Percentiles rank a stretch among this genome's conserved stretches.
Evolutionary conservation across 2,797 vertebrate species (phyloP).

Genomic region (Dallia pectoralis): DNA sequence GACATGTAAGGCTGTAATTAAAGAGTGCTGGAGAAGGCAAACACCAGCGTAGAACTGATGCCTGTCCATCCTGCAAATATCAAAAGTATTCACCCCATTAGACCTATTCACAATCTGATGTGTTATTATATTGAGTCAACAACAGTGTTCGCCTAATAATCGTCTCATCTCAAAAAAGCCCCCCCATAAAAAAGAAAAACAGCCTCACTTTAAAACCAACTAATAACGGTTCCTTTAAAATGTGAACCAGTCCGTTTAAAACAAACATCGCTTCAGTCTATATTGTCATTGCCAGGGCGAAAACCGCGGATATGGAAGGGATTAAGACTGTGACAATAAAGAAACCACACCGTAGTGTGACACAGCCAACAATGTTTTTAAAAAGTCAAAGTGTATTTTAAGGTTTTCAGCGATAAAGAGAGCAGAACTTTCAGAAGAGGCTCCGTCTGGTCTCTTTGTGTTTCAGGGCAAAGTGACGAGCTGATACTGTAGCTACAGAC

Average conservation of each 20-base stretch:
- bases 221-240: too few species aligned
- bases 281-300: not conserved
- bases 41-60: not conserved
- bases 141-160: too few species aligned
- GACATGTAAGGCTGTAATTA: conserved; percentile 22
- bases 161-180: too few species aligned
- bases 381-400: conserved; percentile 50
- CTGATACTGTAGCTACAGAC: conserved; percentile 69
- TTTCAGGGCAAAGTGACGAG: conserved; percentile 47
- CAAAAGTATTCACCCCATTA: too few species aligned
- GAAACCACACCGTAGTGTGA: conserved; percentile 60
- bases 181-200: not conserved
- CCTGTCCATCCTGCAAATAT: not conserved
- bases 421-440: conserved; percentile 18
- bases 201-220: not conserved
- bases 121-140: too few species aligned
- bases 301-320: conserved; percentile 53
- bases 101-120: too few species aligned
- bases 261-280: not conserved
- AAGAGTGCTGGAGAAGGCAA: not conserved
- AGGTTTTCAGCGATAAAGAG: conserved; percentile 62
- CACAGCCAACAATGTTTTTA: conserved; percentile 55
- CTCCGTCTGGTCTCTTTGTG: not conserved
- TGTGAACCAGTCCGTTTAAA: too few species aligned
- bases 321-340: conserved; percentile 45